Percentiles rank a stretch among this genome's conserved stretches.
Evolutionary conservation across 2,797 vertebrate species (phyloP).

Genomic region (Danio tinwini): DNA sequence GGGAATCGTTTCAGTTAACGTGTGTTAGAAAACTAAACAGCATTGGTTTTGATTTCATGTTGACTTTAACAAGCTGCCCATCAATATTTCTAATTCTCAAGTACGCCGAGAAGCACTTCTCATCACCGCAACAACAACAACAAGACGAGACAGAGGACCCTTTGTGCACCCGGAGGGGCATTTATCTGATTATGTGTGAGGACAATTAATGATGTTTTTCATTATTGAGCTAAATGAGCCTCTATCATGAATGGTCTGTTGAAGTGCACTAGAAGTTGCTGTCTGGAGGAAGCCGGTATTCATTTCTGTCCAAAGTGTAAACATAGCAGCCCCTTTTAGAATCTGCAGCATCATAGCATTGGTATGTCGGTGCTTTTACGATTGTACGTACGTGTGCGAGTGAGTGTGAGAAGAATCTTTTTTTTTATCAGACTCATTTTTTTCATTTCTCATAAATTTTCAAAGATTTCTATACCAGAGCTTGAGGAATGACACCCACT

Average conservation of each 20-base stretch:
- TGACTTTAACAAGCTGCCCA: conserved; percentile 19
- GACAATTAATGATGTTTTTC: conserved; percentile 36
- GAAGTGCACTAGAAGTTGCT: conserved; percentile 24
- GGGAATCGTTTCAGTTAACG: background rate
- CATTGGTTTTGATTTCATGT: conserved; percentile 16
- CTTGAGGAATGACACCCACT: conserved; percentile 51
- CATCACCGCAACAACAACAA: background rate
- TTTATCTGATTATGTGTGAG: conserved; percentile 58
- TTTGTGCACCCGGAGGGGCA: conserved; percentile 47
- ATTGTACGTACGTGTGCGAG: conserved; percentile 36
- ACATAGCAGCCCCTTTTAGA: conserved; percentile 22
- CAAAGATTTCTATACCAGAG: conserved; percentile 66
- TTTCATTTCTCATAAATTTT: conserved; percentile 37
- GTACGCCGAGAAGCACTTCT: background rate
- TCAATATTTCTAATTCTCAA: conserved; percentile 14
- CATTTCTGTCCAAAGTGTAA: conserved; percentile 27
- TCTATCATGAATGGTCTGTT: conserved; percentile 21
- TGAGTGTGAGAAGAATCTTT: conserved; percentile 36
- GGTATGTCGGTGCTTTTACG: conserved; percentile 24
- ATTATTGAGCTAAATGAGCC: conserved; percentile 36
- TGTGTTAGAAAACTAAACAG: background rate
- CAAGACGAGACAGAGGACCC: conserved; percentile 5
- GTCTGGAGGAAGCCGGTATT: conserved; percentile 21
- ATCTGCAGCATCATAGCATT: conserved; percentile 23
- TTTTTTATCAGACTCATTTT: conserved; percentile 42